A percentile compares a stretch with the other conserved stretches of the same genome.
Evolutionary conservation across 2,797 vertebrate species (phyloP).

Genomic region (Fratercula arctica): DNA sequence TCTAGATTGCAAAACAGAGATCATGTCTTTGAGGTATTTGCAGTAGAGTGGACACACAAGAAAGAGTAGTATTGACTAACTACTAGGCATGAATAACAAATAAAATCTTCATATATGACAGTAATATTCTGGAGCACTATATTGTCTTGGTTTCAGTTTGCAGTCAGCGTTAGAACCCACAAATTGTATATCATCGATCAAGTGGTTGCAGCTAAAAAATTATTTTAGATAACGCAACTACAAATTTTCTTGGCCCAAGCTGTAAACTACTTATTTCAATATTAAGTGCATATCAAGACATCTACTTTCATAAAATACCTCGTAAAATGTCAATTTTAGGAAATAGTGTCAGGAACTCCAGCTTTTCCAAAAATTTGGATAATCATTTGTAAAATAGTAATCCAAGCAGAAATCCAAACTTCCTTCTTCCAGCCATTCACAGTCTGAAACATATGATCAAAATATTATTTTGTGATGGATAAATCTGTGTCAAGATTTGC

Average conservation of each 20-base stretch:
- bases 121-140: neutral
- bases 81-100: neutral
- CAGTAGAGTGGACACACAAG: neutral
- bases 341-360: neutral
- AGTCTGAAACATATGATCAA: neutral
- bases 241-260: neutral
- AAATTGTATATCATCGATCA: neutral
- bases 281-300: neutral
- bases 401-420: neutral
- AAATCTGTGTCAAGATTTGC: neutral
- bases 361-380: neutral
- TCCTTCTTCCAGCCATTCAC: neutral
- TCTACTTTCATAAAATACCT: neutral
- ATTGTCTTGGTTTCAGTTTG: neutral
- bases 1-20: neutral
- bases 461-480: neutral
- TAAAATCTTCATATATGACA: neutral
- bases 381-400: neutral
- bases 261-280: neutral
- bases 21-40: neutral
- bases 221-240: neutral
- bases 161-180: neutral
- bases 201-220: neutral
- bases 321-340: neutral
- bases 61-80: neutral